phyloP scores from a whole-genome alignment of 2,113 vertebrate species.

The Oncorhynchus gorbuscha region DNA sequence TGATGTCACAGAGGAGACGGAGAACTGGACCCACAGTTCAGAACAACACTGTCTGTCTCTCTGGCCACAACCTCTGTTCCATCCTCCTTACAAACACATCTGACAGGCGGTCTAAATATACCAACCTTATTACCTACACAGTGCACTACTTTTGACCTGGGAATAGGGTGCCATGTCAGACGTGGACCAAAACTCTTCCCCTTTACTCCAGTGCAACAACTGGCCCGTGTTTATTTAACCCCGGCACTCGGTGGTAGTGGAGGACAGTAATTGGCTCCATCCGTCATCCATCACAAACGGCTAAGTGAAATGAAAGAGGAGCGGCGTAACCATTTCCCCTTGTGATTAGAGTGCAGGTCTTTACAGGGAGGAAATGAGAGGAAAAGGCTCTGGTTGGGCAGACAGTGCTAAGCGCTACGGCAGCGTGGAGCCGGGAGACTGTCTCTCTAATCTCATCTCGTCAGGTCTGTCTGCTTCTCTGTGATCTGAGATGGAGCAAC shows the following conservation, averaged over 20 bases:
- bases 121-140: too few species aligned
- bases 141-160: too few species aligned
- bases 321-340: neutral
- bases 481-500: neutral
- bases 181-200: too few species aligned
- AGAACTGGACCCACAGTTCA: too few species aligned
- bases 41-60: too few species aligned
- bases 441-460: constrained; percentile 1
- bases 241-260: neutral
- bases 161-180: too few species aligned
- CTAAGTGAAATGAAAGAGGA: constrained; percentile 5
- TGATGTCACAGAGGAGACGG: neutral
- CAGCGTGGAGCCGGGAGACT: neutral
- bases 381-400: neutral
- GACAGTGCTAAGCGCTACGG: too few species aligned
- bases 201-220: neutral
- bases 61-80: too few species aligned
- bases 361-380: neutral
- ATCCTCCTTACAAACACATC: too few species aligned
- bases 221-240: neutral
- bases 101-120: too few species aligned
- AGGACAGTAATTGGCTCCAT: neutral
- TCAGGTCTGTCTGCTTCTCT: neutral
- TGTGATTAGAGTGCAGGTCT: neutral
- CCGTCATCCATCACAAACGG: neutral